These are phyloP conservation scores for Oryzias curvinotus DNA, from an alignment of 2,113 vertebrate genomes.

Conservation along the genomic window DNA sequence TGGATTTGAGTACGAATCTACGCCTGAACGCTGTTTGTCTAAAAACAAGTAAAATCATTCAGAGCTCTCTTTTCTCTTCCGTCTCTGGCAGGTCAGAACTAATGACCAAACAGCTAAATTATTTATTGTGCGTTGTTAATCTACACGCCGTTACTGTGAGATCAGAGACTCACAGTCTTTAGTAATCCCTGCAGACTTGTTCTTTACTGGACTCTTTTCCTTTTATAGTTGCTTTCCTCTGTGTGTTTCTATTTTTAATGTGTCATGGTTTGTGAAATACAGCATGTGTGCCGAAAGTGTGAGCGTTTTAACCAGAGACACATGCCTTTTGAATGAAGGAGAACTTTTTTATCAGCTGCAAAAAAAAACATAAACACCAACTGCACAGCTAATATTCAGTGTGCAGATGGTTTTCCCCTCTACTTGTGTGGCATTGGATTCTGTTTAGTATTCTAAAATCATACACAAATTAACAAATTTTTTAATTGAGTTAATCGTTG, in stretches of 20 bases:
- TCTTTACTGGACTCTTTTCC: conserved; percentile 58
- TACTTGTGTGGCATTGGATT: conserved; percentile 23
- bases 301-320: conserved; percentile 54
- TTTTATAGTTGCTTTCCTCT: conserved; percentile 66
- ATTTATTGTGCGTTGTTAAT: conserved; percentile 55
- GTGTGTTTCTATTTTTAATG: conserved; percentile 59
- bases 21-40: conserved; percentile 2
- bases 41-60: conserved; percentile 24
- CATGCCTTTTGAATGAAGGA: conserved; percentile 51
- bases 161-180: conserved; percentile 61
- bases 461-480: conserved; percentile 26
- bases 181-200: conserved; percentile 60
- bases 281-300: conserved; percentile 57
- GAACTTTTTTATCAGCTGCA: conserved; percentile 35
- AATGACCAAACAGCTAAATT: conserved; percentile 42
- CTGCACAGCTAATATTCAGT: background rate
- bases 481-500: background rate
- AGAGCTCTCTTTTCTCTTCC: conserved; percentile 1
- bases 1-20: conserved; percentile 1
- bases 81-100: conserved; percentile 9
- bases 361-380: conserved; percentile 10
- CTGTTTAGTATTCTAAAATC: conserved; percentile 10
- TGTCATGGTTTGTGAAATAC: conserved; percentile 35
- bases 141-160: conserved; percentile 56
- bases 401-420: background rate